Conservation (phyloP, 2,113 vertebrate species). For the Notechis scutatus region DNA sequence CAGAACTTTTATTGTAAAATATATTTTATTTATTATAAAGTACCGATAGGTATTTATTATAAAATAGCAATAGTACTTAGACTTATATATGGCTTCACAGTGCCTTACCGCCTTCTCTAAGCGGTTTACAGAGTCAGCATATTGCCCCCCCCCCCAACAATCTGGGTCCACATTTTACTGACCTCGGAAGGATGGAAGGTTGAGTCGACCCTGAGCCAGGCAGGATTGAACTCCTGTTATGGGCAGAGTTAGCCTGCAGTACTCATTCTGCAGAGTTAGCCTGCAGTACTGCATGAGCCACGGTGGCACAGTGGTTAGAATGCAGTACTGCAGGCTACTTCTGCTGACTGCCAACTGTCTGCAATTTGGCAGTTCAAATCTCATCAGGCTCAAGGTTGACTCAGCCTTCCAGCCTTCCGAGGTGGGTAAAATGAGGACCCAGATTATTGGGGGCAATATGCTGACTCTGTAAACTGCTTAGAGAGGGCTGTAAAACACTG, state of each 20-base stretch:
- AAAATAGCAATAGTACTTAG: background rate
- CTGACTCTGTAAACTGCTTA: too few relatives aligned
- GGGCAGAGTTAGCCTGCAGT: too few relatives aligned
- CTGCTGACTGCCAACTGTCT: too few relatives aligned
- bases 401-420: too few relatives aligned
- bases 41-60: background rate
- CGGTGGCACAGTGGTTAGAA: too few relatives aligned
- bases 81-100: background rate
- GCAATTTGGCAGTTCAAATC: too few relatives aligned
- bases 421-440: too few relatives aligned
- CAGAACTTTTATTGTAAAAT: background rate
- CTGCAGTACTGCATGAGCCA: too few relatives aligned
- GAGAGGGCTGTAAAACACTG: too few relatives aligned
- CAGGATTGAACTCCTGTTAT: background rate
- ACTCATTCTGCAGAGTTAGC: background rate
- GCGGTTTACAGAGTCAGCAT: background rate
- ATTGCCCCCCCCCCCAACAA: background rate
- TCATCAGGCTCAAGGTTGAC: too few relatives aligned
- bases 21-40: background rate
- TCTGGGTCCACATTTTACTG: background rate
- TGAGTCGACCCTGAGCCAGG: background rate
- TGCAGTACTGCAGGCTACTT: too few relatives aligned
- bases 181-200: background rate
- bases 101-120: background rate
- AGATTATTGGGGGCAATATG: too few relatives aligned